A percentile compares a stretch with the other conserved stretches of the same genome.
Evolutionary conservation across 1,140 invertebrate species (phyloP).

Genomic region (Homalodisca vitripennis): DNA sequence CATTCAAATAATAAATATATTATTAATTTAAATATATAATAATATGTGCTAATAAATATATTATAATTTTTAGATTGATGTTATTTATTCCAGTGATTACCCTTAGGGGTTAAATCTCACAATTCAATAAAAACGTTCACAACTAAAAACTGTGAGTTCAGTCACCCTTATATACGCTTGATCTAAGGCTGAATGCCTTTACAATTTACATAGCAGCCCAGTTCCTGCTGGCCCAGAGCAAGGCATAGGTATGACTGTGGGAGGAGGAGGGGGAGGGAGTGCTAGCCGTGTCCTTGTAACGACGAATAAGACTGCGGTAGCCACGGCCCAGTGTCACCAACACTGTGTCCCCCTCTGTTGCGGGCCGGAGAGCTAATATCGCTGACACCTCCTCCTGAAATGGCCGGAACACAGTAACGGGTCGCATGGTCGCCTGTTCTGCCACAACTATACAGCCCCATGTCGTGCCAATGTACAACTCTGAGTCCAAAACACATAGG

Average conservation of each 20-base stretch:
- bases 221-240: conserved; percentile 36
- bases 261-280: conserved; percentile 27
- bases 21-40: no score
- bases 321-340: conserved; percentile 79
- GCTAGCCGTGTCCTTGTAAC: conserved; percentile 45
- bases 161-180: no score
- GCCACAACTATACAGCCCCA: conserved; percentile 91
- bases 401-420: conserved; percentile 86
- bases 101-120: no score
- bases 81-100: no score
- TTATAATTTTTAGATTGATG: no score
- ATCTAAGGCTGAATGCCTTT: no score
- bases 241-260: conserved; percentile 23
- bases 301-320: conserved; percentile 71
- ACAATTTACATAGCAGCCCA: conserved; percentile 35
- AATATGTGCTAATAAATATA: no score
- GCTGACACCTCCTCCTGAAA: conserved; percentile 76
- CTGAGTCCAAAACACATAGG: conserved; percentile 64
- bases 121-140: no score
- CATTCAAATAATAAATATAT: no score
- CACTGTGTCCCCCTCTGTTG: conserved; percentile 26
- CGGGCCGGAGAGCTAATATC: conserved; percentile 38
- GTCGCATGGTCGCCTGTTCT: conserved; percentile 73
- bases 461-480: conserved; percentile 85
- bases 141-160: no score